phyloP scores from a whole-genome alignment of 2,797 vertebrate species.

The Spea hammondii region DNA sequence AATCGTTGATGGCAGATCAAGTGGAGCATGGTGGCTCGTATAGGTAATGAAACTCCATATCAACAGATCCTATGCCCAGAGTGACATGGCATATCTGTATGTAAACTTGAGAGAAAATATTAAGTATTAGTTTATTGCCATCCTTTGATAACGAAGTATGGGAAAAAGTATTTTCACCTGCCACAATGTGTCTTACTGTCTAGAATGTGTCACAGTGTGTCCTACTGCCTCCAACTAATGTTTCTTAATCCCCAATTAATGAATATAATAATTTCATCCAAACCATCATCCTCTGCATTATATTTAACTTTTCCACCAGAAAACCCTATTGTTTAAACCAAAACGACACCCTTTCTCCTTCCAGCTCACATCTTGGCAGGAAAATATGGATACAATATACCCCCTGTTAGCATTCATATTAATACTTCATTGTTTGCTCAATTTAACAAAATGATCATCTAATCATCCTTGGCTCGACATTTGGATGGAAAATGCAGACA shows the following conservation, averaged over 20 bases:
- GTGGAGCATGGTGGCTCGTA: too few relatives aligned
- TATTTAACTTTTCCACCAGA: background rate
- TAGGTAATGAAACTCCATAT: too few relatives aligned
- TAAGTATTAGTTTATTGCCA: too few relatives aligned
- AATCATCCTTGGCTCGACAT: constrained; percentile 19
- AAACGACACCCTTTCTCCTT: constrained; percentile 14
- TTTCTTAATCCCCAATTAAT: background rate
- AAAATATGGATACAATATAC: constrained; percentile 16
- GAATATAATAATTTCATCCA: background rate
- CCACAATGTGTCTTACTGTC: background rate
- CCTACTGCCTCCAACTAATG: background rate
- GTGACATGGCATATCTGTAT: too few relatives aligned
- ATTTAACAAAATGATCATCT: constrained; percentile 30
- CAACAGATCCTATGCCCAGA: too few relatives aligned
- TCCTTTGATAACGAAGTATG: too few relatives aligned
- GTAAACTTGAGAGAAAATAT: too few relatives aligned
- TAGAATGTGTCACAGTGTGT: background rate
- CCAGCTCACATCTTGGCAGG: constrained; percentile 23
- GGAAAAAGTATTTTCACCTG: too few relatives aligned
- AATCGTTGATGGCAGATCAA: too few relatives aligned
- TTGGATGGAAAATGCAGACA: constrained; percentile 14
- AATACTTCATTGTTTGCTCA: constrained; percentile 38
- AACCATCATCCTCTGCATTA: background rate
- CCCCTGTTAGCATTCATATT: constrained; percentile 23
- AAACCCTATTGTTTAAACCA: constrained; percentile 5